Evolutionary conservation across 2,888 invertebrate genomes (phyloP).

Genomic region (Aphodius granarius): DNA sequence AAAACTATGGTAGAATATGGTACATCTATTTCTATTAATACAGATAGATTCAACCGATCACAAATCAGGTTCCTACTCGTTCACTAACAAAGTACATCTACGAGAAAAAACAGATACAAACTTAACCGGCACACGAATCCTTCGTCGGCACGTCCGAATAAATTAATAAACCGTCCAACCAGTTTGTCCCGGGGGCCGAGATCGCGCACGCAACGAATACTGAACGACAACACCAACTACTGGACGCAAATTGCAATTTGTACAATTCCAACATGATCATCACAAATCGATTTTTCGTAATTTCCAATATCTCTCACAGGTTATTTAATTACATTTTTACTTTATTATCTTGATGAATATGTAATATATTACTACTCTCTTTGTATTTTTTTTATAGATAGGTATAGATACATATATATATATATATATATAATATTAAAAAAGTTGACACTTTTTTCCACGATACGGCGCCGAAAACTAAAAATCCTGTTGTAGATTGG

Average conservation of each 20-base stretch:
- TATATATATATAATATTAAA: not conserved
- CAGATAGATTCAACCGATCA: constrained; percentile 37
- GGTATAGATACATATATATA: not conserved
- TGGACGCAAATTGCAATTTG: constrained; percentile 29
- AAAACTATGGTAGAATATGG: constrained; percentile 30
- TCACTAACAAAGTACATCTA: constrained; percentile 25
- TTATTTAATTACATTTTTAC: no score
- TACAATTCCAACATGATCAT: constrained; percentile 27
- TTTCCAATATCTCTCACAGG: not conserved
- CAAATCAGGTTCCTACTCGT: constrained; percentile 31
- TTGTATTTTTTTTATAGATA: not conserved
- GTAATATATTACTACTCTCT: not conserved
- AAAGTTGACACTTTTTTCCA: not conserved
- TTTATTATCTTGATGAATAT: not conserved
- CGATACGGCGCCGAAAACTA: not conserved
- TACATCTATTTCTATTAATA: constrained; percentile 31
- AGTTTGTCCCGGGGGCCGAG: not conserved
- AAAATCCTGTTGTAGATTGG: not conserved
- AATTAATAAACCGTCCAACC: not conserved
- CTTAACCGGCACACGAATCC: constrained; percentile 6
- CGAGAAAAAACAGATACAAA: constrained; percentile 22
- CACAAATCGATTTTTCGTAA: constrained; percentile 17
- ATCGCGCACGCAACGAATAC: constrained; percentile 8
- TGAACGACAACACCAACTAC: constrained; percentile 16
- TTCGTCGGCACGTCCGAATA: constrained; percentile 3